Evolutionary conservation across 2,888 invertebrate genomes (phyloP).

Genomic region (Bellardia pandia): DNA sequence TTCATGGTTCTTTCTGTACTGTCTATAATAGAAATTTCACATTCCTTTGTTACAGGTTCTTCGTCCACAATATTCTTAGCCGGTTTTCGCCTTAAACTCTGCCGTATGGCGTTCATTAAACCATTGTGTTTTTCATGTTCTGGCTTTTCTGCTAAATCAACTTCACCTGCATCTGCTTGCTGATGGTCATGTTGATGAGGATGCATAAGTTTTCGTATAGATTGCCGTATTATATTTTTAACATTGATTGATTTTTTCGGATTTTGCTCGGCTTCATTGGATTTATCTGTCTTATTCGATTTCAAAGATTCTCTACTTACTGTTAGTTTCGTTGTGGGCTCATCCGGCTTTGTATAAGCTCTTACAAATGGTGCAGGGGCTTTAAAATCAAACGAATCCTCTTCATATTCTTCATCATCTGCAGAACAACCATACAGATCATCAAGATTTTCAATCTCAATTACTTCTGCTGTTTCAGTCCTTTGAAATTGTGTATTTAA

Average conservation of each 20-base stretch:
- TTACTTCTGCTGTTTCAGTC: conserved; percentile 37
- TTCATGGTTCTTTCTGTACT: conserved; percentile 81
- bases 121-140: conserved; percentile 48
- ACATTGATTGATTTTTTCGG: conserved; percentile 75
- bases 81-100: conserved; percentile 81
- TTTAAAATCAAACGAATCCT: conserved; percentile 79
- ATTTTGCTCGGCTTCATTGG: conserved; percentile 69
- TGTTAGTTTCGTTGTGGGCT: conserved; percentile 20
- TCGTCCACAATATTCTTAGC: conserved; percentile 39
- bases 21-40: conserved; percentile 82
- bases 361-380: conserved; percentile 82
- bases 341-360: conserved; percentile 79
- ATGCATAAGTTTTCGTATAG: conserved; percentile 81
- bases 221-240: conserved; percentile 81
- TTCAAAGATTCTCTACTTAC: conserved; percentile 78
- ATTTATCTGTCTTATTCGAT: conserved; percentile 75
- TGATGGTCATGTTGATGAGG: conserved; percentile 71
- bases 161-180: conserved; percentile 9
- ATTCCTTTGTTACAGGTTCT: conserved; percentile 41
- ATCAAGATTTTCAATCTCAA: conserved; percentile 46
- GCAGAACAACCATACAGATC: conserved; percentile 72
- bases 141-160: conserved; percentile 44
- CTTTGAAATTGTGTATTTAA: conserved; percentile 24
- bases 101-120: conserved; percentile 78
- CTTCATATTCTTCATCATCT: conserved; percentile 74